phyloP scores from a whole-genome alignment of 2,797 vertebrate species.

The Jordanella pulchra region DNA sequence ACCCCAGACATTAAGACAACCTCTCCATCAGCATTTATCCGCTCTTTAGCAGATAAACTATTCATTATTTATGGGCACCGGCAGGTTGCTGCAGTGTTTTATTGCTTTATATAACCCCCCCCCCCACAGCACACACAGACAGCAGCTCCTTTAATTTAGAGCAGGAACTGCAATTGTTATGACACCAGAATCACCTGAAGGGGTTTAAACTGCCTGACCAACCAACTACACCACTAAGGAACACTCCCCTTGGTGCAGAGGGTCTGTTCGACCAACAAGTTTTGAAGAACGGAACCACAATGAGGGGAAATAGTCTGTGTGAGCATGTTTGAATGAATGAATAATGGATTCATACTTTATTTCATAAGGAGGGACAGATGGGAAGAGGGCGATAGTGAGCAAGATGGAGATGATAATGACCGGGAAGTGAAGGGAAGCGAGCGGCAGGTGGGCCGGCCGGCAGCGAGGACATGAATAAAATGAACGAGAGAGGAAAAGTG shows the following conservation, averaged over 20 bases:
- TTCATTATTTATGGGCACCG: slow-evolving; percentile 59
- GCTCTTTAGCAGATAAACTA: slow-evolving; percentile 47
- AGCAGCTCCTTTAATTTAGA: slow-evolving; percentile 69
- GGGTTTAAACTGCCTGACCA: slow-evolving; percentile 68
- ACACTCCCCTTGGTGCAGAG: slow-evolving; percentile 51
- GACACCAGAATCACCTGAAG: slow-evolving; percentile 72
- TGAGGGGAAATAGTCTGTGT: slow-evolving; percentile 46
- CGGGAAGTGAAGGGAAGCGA: slow-evolving; percentile 33
- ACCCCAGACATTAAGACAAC: slow-evolving; percentile 36
- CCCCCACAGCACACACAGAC: slow-evolving; percentile 17
- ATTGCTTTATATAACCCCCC: slow-evolving; percentile 68
- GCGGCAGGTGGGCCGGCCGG: slow-evolving; percentile 18
- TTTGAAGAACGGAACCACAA: slow-evolving; percentile 62
- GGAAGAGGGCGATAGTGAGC: slow-evolving; percentile 59
- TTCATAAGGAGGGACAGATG: slow-evolving; percentile 72
- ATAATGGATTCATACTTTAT: slow-evolving; percentile 73
- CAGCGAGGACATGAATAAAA: slow-evolving; percentile 35
- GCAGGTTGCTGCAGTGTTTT: slow-evolving; percentile 55
- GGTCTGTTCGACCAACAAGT: slow-evolving; percentile 61
- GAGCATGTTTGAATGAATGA: slow-evolving; percentile 70
- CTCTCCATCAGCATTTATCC: slow-evolving; percentile 43
- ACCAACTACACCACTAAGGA: slow-evolving; percentile 54
- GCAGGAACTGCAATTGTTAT: slow-evolving; percentile 66
- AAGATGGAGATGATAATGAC: slow-evolving; percentile 70
- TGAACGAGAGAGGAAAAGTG: slow-evolving; percentile 30